Evolutionary conservation across 2,888 invertebrate species (phyloP), one percentile per base, ranked within the genome.

Genomic region (Drosophila pegasa): DNA sequence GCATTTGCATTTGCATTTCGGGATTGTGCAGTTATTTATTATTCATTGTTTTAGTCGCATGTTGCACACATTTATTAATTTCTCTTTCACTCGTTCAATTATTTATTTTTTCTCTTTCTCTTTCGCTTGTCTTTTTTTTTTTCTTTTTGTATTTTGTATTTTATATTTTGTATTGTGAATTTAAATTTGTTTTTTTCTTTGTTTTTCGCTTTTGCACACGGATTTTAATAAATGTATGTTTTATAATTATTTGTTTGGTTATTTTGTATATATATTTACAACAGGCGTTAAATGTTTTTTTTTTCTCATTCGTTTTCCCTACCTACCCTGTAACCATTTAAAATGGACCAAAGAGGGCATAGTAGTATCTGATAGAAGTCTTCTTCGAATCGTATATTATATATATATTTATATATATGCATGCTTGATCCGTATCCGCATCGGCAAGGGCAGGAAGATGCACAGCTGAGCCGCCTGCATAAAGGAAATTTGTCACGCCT

Each of bases 41-140:
- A 82, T 82, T 86, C 88, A 88, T 83, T 54, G 87, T 82, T 52
- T 52, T 84, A 54, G 60, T 74, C 55, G 55, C 50, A 54, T 62
- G 63, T 75, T 65, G 72, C 55, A 43, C 54, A 63, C 43, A 64
- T 87, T 80, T 82, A 86, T 86, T 82, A 79, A 83, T 86, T 82
- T 75, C 63, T 41, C 25, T 57, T 73, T 62, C 61, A 73, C 74
- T 58, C 60, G 61, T 54, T 40, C 47, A 87, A 85, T 84, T 82
- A 82, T 43, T 54, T 35, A 16, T 9, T 22, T 14, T 43, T 35
- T 25, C 14, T n/a, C n/a, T 86, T 82, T 75, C 63, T 41, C 25
- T 57, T 73, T 62, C 61, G 67, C 74, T 58, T 57, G 61, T 54
- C 37, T 25, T 16, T 22, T 20, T 7, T 20, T 20, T n/a, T 33